Percentiles rank a stretch among this genome's conserved stretches.
phyloP scores from a whole-genome alignment of 2,113 vertebrate genomes.

The Hiodon tergisus region DNA sequence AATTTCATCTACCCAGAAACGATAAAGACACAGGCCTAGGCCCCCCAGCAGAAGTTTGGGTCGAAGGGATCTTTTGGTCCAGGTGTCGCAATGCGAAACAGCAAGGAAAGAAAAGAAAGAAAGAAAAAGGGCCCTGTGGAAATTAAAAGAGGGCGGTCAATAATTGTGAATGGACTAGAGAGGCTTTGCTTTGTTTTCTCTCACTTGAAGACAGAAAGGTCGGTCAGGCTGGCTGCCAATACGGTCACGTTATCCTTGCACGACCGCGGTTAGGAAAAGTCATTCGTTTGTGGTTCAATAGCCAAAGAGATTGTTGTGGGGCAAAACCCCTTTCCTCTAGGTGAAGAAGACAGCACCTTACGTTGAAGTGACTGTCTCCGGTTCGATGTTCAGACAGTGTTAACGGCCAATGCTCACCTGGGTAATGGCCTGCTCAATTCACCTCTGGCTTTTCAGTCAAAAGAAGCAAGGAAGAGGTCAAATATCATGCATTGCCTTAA shows the following conservation, averaged over 20 bases:
- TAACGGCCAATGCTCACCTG: background rate
- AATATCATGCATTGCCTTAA: constrained; percentile 3
- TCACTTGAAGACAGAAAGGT: constrained; percentile 29
- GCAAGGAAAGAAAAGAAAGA: constrained; percentile 47
- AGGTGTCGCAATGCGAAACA: constrained; percentile 38
- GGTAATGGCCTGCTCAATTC: background rate
- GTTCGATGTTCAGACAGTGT: background rate
- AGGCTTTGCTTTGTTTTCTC: constrained; percentile 38
- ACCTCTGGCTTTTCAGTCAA: background rate
- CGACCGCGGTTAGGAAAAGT: constrained; percentile 59
- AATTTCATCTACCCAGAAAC: constrained; percentile 39
- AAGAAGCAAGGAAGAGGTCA: constrained; percentile 14
- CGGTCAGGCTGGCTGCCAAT: too few relatives aligned
- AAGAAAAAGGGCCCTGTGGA: constrained; percentile 39
- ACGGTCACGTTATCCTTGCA: too few relatives aligned
- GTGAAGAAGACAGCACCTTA: constrained; percentile 56
- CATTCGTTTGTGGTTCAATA: constrained; percentile 59
- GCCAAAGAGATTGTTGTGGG: constrained; percentile 36
- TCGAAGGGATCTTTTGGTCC: constrained; percentile 13
- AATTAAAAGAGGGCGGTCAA: constrained; percentile 56
- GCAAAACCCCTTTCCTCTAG: constrained; percentile 50
- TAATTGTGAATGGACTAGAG: constrained; percentile 50
- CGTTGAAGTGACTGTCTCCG: constrained; percentile 50
- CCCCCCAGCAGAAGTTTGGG: constrained; percentile 25
- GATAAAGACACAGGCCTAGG: constrained; percentile 28